Percentiles rank a stretch among this genome's conserved stretches.
Conservation (phyloP, 2,113 vertebrate genomes). For the Baryphthengus martii region DNA sequence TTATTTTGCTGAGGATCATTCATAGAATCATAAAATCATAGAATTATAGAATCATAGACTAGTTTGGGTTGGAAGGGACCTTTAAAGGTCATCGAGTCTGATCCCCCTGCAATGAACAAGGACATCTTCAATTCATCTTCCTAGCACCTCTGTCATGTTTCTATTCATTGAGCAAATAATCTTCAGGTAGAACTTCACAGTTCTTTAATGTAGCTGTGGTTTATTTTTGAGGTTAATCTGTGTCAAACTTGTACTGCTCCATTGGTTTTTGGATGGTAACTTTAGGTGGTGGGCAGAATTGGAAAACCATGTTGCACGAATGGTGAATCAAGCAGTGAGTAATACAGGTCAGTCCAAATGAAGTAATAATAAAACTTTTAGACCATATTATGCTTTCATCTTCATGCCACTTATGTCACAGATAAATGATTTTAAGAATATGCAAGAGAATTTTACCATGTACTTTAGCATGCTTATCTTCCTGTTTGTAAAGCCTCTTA, state of each 20-base stretch:
- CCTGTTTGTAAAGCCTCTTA: background rate
- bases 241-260: background rate
- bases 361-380: slow-evolving; percentile 10
- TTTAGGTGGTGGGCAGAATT: background rate
- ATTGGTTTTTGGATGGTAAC: background rate
- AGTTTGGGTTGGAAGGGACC: background rate
- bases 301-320: background rate
- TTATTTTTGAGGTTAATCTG: slow-evolving; percentile 23
- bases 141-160: background rate
- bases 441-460: background rate
- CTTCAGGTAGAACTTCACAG: background rate
- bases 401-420: background rate
- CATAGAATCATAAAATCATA: background rate
- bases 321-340: background rate
- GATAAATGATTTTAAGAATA: background rate
- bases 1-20: background rate
- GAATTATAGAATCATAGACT: background rate
- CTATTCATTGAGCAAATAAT: background rate
- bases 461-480: background rate
- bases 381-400: background rate
- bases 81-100: background rate
- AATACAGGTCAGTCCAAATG: background rate
- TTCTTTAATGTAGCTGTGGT: background rate
- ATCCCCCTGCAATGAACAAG: background rate
- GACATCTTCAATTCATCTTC: background rate